Evolutionary conservation across 2,113 vertebrate genomes (phyloP), one percentile per base, ranked within the genome.

Genomic region (Euleptes europaea): DNA sequence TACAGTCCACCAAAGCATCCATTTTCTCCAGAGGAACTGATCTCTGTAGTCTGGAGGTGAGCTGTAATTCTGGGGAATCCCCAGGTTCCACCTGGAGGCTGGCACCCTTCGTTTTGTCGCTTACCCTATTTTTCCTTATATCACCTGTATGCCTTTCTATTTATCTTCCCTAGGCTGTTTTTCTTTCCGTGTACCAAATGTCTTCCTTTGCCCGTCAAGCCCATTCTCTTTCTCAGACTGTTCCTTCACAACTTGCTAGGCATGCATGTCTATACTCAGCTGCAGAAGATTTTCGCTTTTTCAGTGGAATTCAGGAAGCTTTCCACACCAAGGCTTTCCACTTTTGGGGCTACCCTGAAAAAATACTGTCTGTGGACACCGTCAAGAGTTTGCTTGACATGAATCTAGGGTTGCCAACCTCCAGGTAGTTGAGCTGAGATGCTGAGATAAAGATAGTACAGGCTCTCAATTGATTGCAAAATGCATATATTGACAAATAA

Each of bases 171-270:
- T 63, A 23, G 71, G 78, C 74, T 84, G 17, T 90, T 84, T 77
- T 91, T 6, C 33, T 35, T 13, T 83, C 49, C 17, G 28, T 23
- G 19, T 6, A 73, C 14, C 38, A 84, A 2, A 65, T 78, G 1
- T 79, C 60, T 71, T 83, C 86, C 28, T 44, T 82, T 75, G 51
- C 1, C 85, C 73, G 26, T n/a, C 44, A 44, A 19, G 82, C 49
- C n/a, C 57, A 17, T 42, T 63, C 23, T 63, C 5, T 42, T 19
- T 82, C 44, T 51, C 75, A 19, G 49, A 69, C 80, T 8, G 3
- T 21, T 75, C 80, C 7, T 88, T 86, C 54, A 21, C 15, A 35
- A 23, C 54, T 77, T 77, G 42, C 80, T 38, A 91, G 72, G 82
- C n/a, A n/a, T 44, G 44, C 44, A 44, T 44, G 44, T 44, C 44